Conservation (phyloP, 92 coral and sea anemone genomes). For the Parazoanthus swiftii region DNA sequence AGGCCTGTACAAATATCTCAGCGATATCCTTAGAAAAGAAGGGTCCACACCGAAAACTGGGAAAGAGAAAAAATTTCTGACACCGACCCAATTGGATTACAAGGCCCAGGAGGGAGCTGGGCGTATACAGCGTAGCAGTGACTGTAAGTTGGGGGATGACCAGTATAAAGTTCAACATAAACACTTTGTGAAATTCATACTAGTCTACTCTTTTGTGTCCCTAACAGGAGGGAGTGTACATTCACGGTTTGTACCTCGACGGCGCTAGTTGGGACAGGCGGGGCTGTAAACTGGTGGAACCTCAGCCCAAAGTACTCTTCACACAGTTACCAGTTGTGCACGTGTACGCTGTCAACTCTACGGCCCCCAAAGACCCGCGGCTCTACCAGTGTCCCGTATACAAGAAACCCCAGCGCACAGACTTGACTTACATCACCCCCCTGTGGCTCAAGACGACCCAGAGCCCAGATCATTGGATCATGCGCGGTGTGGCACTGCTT, state of each 20-base stretch:
- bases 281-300: conserved; percentile 81
- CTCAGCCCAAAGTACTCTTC: conserved; percentile 87
- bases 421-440: conserved; percentile 90
- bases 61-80: too few relatives aligned
- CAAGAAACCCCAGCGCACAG: conserved; percentile 92
- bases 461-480: conserved; percentile 91
- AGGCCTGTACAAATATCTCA: too few relatives aligned
- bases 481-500: conserved; percentile 84
- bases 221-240: conserved; percentile 86
- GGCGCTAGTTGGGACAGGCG: conserved; percentile 95
- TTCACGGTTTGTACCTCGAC: conserved; percentile 79
- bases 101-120: too few relatives aligned
- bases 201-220: neutral
- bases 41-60: too few relatives aligned
- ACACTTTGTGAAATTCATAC: neutral
- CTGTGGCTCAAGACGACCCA: conserved; percentile 91
- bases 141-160: too few relatives aligned
- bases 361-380: conserved; percentile 90
- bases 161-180: neutral
- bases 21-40: too few relatives aligned
- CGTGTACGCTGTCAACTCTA: conserved; percentile 89
- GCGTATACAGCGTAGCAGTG: neutral
- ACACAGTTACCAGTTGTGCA: conserved; percentile 80
- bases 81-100: too few relatives aligned
- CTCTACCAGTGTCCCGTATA: conserved; percentile 92